phyloP scores from a whole-genome alignment of 2,888 invertebrate genomes.

The Dusona sp. region DNA sequence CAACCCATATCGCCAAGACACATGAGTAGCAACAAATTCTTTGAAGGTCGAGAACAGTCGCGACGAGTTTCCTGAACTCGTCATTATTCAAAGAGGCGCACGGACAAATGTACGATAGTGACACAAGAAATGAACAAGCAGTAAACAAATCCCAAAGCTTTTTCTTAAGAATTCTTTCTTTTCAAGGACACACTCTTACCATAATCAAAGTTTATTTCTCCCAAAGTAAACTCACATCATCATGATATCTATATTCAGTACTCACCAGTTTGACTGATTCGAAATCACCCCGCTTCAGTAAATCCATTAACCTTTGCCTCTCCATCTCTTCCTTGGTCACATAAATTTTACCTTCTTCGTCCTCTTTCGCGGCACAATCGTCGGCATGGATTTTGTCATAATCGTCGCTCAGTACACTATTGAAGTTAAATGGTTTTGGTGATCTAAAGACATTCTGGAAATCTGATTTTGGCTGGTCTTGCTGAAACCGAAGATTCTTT shows the following conservation, averaged over 20 bases:
- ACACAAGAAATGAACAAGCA: not conserved
- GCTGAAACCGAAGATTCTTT: conserved; percentile 79
- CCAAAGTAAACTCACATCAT: not conserved
- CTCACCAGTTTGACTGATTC: conserved; percentile 79
- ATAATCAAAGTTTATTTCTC: not conserved
- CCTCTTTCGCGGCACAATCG: conserved; percentile 66
- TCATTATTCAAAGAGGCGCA: conserved; percentile 48
- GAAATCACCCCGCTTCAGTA: conserved; percentile 77
- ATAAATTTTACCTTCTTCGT: conserved; percentile 75
- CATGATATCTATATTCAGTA: conserved; percentile 42
- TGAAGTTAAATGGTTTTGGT: conserved; percentile 75
- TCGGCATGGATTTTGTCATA: conserved; percentile 74
- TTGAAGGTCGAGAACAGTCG: conserved; percentile 35
- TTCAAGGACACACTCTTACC: not conserved
- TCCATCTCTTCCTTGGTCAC: conserved; percentile 80
- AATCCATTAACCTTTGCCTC: conserved; percentile 78
- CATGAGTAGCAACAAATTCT: conserved; percentile 6
- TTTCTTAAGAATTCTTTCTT: not conserved
- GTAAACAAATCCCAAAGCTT: conserved; percentile 6
- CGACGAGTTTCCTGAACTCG: conserved; percentile 13
- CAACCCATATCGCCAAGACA: conserved; percentile 10
- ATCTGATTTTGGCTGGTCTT: conserved; percentile 74
- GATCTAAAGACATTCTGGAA: conserved; percentile 34
- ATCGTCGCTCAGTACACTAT: conserved; percentile 78
- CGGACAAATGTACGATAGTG: not conserved